A percentile compares a stretch with the other conserved stretches of the same genome.
phyloP scores from a whole-genome alignment of 1,140 invertebrate species.

The Thrips palmi region DNA sequence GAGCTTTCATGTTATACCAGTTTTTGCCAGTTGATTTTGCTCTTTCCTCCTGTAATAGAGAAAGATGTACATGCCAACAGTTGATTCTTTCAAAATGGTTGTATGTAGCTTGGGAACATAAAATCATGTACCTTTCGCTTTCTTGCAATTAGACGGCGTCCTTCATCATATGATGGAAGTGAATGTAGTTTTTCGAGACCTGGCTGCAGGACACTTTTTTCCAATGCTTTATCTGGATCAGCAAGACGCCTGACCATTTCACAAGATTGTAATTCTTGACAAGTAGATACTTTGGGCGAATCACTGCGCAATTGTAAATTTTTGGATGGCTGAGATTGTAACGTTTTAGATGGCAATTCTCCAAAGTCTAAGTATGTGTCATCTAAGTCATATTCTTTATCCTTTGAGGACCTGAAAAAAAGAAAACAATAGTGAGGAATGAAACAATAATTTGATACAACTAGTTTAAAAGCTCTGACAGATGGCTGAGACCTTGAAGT shows the following conservation, averaged over 20 bases:
- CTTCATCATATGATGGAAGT: conserved; percentile 38
- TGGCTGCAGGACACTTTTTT: conserved; percentile 40
- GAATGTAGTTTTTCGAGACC: conserved; percentile 43
- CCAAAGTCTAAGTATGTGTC: too few species aligned
- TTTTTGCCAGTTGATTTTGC: conserved; percentile 62
- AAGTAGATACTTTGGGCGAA: too few species aligned
- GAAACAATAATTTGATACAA: background rate
- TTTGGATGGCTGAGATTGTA: conserved; percentile 6
- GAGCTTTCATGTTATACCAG: conserved; percentile 76
- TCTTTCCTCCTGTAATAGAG: conserved; percentile 30
- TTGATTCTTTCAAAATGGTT: background rate
- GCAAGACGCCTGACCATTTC: too few species aligned
- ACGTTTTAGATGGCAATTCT: conserved; percentile 6
- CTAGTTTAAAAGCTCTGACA: background rate
- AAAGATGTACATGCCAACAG: conserved; percentile 22
- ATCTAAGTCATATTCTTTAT: too few species aligned
- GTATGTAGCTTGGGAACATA: background rate
- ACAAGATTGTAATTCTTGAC: too few species aligned
- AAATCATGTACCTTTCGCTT: conserved; percentile 33
- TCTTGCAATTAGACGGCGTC: conserved; percentile 33
- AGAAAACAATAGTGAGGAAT: too few species aligned
- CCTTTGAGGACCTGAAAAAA: too few species aligned
- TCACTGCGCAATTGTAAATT: too few species aligned
- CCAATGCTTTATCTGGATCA: too few species aligned
- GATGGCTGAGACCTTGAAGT: too few species aligned